Percentiles rank a stretch among this genome's conserved stretches.
Conservation (phyloP, 2,113 vertebrate species). For the Penelope pileata region DNA sequence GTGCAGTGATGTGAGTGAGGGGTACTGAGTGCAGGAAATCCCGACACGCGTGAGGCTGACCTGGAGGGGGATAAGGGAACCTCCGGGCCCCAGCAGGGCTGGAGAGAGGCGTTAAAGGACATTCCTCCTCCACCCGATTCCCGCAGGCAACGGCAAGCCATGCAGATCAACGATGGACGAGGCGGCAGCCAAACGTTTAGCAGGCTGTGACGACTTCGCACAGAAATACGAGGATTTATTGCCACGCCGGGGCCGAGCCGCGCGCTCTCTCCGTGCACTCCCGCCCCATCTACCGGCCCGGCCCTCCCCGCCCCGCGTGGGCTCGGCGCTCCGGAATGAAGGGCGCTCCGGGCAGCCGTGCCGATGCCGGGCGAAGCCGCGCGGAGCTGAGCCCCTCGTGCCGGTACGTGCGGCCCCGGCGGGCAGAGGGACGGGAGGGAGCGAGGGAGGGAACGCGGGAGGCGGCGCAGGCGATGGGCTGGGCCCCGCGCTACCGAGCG, state of each 20-base stretch:
- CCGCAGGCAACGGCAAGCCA: neutral
- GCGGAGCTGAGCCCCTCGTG: too few relatives aligned
- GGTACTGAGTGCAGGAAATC: neutral
- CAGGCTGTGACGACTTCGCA: constrained; percentile 76
- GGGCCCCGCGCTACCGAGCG: neutral
- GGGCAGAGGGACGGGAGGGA: too few relatives aligned
- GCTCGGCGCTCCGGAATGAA: neutral
- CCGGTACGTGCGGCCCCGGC: too few relatives aligned
- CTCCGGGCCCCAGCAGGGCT: neutral
- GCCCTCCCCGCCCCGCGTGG: neutral
- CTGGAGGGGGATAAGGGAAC: neutral
- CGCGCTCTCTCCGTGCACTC: neutral
- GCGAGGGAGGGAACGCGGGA: too few relatives aligned
- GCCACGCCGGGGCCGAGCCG: neutral
- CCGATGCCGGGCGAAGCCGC: neutral
- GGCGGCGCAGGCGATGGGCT: neutral
- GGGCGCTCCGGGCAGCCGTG: neutral
- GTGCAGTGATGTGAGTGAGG: neutral
- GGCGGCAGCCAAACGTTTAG: constrained; percentile 61
- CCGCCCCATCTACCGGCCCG: constrained; percentile 36
- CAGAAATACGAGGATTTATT: constrained; percentile 59
- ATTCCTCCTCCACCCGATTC: neutral
- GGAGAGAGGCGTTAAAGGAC: neutral
- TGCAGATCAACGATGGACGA: constrained; percentile 57
- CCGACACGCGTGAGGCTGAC: neutral